Evolutionary conservation across 1,140 invertebrate genomes (phyloP).

Genomic region (Drosophila eugracilis): DNA sequence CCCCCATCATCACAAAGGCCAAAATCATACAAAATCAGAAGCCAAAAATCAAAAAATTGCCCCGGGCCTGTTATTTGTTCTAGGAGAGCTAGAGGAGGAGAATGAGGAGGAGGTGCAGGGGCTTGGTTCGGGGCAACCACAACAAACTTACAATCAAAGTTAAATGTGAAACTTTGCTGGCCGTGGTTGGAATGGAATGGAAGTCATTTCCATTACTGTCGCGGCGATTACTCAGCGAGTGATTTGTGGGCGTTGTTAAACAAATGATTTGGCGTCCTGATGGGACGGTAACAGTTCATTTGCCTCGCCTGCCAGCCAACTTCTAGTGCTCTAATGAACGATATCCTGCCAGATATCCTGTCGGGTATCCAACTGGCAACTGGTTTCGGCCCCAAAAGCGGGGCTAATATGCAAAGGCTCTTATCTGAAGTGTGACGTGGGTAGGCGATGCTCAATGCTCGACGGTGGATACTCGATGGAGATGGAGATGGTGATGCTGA

Average conservation of each 20-base stretch:
- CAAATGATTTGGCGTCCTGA: slow-evolving; percentile 23
- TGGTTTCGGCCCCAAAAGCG: slow-evolving; percentile 16
- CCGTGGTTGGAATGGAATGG: slow-evolving; percentile 5
- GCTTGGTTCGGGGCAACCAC: slow-evolving; percentile 22
- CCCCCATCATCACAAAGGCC: slow-evolving; percentile 32
- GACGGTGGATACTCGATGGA: neutral
- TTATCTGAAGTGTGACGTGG: slow-evolving; percentile 45
- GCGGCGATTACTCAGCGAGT: slow-evolving; percentile 46
- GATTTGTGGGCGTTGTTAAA: slow-evolving; percentile 47
- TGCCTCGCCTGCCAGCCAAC: slow-evolving; percentile 15
- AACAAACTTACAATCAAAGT: slow-evolving; percentile 54
- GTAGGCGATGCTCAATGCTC: slow-evolving; percentile 2
- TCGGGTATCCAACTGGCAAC: slow-evolving; percentile 20
- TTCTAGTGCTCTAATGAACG: slow-evolving; percentile 57
- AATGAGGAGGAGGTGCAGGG: neutral
- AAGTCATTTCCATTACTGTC: slow-evolving; percentile 45
- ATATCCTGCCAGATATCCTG: slow-evolving; percentile 63
- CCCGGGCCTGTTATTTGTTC: slow-evolving; percentile 28
- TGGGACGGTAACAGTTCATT: slow-evolving; percentile 37
- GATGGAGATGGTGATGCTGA: no score
- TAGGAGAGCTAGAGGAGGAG: neutral
- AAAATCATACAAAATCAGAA: slow-evolving; percentile 50
- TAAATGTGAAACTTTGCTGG: slow-evolving; percentile 41
- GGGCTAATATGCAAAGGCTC: slow-evolving; percentile 48
- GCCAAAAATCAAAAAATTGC: slow-evolving; percentile 53